Evolutionary conservation across 1,140 invertebrate species (phyloP).

Genomic region (Sycobia sp.): DNA sequence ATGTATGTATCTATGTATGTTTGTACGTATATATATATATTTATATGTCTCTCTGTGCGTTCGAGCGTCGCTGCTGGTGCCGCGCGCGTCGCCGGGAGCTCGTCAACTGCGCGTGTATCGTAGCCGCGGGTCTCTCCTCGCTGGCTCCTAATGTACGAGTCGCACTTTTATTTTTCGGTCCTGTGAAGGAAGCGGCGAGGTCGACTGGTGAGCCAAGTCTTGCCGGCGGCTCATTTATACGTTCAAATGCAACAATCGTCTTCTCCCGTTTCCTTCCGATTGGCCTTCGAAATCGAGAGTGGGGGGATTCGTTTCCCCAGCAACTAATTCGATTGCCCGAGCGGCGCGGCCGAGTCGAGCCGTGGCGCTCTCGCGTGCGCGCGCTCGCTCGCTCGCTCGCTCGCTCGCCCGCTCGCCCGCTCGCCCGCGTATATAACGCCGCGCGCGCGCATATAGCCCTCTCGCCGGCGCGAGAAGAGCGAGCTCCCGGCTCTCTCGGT

Average conservation of each 20-base stretch:
- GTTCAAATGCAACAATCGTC: conserved; percentile 46
- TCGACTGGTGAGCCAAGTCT: conserved; percentile 38
- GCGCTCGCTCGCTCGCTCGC: too few relatives aligned
- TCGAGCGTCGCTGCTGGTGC: too few relatives aligned
- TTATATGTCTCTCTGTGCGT: too few relatives aligned
- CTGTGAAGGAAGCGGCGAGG: conserved; percentile 23
- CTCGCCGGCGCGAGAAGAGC: too few relatives aligned
- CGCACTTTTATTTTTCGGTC: conserved; percentile 17
- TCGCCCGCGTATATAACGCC: too few relatives aligned
- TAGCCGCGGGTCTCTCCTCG: too few relatives aligned
- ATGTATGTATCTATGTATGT: too few relatives aligned
- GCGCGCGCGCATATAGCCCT: not conserved
- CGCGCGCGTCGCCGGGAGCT: not conserved
- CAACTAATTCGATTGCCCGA: conserved; percentile 38
- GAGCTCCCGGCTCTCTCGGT: too few relatives aligned
- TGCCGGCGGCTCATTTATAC: conserved; percentile 46
- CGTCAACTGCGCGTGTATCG: too few relatives aligned
- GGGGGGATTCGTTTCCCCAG: conserved; percentile 40
- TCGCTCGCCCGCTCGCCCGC: not conserved
- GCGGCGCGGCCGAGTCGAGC: not conserved
- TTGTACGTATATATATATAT: too few relatives aligned
- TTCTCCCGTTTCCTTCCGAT: conserved; percentile 40
- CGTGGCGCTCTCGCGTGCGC: not conserved
- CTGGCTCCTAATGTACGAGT: not conserved
- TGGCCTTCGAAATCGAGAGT: conserved; percentile 39